Percentiles rank a stretch among this genome's conserved stretches.
phyloP scores from a whole-genome alignment of 2,113 vertebrate genomes.

The Macquaria australasica region DNA sequence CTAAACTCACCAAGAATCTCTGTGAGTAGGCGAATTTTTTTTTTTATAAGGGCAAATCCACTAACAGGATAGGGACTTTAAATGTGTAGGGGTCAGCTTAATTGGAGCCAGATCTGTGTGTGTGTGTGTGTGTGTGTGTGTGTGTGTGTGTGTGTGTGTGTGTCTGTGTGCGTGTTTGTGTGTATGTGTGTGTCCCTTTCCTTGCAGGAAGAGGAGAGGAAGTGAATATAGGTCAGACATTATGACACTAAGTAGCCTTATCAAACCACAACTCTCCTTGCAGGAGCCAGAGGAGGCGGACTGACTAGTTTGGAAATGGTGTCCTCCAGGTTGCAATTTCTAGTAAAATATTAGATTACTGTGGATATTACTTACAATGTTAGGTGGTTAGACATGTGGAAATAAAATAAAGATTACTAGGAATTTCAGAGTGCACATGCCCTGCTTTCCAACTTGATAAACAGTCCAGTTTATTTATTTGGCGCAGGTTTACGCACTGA shows the following conservation, averaged over 20 bases:
- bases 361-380: not conserved
- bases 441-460: slow-evolving; percentile 2
- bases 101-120: slow-evolving; percentile 48
- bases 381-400: not conserved
- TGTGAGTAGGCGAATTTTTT: not conserved
- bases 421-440: not conserved
- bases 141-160: not conserved
- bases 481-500: slow-evolving; percentile 44
- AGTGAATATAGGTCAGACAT: slow-evolving; percentile 73
- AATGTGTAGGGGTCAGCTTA: slow-evolving; percentile 43
- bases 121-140: not conserved
- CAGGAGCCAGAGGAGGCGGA: not conserved
- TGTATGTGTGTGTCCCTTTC: slow-evolving; percentile 8
- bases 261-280: slow-evolving; percentile 39
- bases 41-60: slow-evolving; percentile 21
- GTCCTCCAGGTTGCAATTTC: slow-evolving; percentile 12
- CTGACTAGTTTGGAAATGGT: slow-evolving; percentile 5
- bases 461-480: not conserved
- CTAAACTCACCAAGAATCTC: not conserved
- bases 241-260: slow-evolving; percentile 48
- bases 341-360: not conserved
- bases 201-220: slow-evolving; percentile 51
- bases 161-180: not conserved
- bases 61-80: slow-evolving; percentile 5
- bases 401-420: not conserved